These are phyloP conservation scores for Platyrinchus mystaceus DNA, from an alignment of 2,797 vertebrate species.

Conservation along the genomic window DNA sequence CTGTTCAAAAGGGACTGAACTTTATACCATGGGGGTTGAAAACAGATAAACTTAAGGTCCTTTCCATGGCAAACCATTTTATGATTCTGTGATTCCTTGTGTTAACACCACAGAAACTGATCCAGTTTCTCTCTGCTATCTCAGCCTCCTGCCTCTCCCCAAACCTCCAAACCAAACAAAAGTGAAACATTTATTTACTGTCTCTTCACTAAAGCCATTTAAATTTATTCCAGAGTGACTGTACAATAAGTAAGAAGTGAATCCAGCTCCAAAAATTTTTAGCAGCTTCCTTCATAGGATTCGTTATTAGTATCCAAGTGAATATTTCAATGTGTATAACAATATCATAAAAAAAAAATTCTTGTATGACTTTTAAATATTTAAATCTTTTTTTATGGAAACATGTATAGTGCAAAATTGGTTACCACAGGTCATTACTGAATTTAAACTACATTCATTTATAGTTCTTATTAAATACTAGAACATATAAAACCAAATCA, in stretches of 20 bases:
- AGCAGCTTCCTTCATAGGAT: background rate
- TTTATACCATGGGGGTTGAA: fast-evolving
- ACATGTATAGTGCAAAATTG: background rate
- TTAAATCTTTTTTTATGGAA: background rate
- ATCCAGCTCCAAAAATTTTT: background rate
- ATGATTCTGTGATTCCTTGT: background rate
- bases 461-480: background rate
- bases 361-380: background rate
- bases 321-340: background rate
- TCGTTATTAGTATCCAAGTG: background rate
- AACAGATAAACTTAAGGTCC: background rate
- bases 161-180: background rate
- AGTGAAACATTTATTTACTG: background rate
- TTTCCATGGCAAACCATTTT: background rate
- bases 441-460: background rate
- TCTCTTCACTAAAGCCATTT: background rate
- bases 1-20: background rate
- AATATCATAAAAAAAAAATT: background rate
- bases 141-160: fast-evolving
- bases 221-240: background rate
- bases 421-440: background rate
- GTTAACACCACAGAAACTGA: background rate
- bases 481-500: background rate
- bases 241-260: background rate
- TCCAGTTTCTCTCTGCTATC: background rate